A percentile compares a stretch with the other conserved stretches of the same genome.
Conservation (phyloP, 2,888 invertebrate genomes). For the Leptopterna dolabrata region DNA sequence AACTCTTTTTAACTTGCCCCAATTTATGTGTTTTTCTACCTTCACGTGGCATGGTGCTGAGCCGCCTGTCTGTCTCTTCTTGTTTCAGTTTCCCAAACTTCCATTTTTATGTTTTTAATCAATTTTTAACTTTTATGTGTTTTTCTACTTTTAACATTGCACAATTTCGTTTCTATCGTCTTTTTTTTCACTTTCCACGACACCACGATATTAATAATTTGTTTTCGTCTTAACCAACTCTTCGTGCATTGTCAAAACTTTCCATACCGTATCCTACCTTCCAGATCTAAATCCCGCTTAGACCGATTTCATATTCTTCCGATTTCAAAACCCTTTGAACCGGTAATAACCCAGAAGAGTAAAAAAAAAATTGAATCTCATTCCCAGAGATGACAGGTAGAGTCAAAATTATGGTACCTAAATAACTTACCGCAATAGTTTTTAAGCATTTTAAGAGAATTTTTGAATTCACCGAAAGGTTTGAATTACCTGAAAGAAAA, state of each 20-base stretch:
- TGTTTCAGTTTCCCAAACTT: conserved; percentile 24
- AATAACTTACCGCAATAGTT: background rate
- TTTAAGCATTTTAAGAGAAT: too few relatives aligned
- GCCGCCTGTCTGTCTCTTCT: conserved; percentile 46
- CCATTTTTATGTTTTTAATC: conserved; percentile 28
- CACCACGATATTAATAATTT: conserved; percentile 34
- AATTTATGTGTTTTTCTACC: background rate
- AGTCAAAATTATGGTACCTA: background rate
- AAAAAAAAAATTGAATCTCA: background rate
- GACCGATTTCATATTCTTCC: background rate
- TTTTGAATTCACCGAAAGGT: too few relatives aligned
- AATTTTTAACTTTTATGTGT: conserved; percentile 38
- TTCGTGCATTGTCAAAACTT: background rate
- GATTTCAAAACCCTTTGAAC: background rate
- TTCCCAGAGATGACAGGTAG: background rate
- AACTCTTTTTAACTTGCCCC: background rate
- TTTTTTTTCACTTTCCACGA: conserved; percentile 27
- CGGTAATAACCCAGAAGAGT: background rate
- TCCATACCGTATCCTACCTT: conserved; percentile 22
- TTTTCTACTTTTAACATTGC: conserved; percentile 40
- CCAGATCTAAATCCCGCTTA: background rate
- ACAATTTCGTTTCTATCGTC: conserved; percentile 36
- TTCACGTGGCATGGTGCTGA: conserved; percentile 34
- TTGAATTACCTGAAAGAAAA: too few relatives aligned
- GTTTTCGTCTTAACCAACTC: conserved; percentile 20